These are phyloP conservation scores for Metaphire vulgaris DNA, from an alignment of 1,140 invertebrate species.

Conservation along the genomic window DNA sequence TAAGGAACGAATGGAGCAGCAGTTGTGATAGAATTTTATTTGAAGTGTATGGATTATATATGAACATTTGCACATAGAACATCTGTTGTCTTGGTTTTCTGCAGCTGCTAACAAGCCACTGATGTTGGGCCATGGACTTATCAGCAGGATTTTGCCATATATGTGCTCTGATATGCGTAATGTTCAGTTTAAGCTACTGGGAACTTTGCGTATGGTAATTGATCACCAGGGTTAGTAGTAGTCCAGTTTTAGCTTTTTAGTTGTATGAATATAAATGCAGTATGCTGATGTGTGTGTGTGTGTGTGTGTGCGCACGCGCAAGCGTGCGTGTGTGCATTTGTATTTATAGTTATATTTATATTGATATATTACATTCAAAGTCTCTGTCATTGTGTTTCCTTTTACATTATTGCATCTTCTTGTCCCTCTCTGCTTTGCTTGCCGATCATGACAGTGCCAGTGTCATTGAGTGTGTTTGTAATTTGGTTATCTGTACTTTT, in stretches of 20 bases:
- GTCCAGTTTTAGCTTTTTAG: not conserved
- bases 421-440: no score
- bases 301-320: not conserved
- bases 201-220: slow-evolving; percentile 75
- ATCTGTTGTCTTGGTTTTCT: slow-evolving; percentile 30
- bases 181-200: slow-evolving; percentile 78
- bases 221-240: slow-evolving; percentile 63
- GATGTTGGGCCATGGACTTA: slow-evolving; percentile 63
- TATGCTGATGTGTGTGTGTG: not conserved
- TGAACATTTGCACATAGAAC: no score
- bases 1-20: no score
- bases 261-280: not conserved
- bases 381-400: no score
- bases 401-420: no score
- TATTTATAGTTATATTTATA: not conserved
- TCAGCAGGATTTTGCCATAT: slow-evolving; percentile 67
- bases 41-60: no score
- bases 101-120: slow-evolving; percentile 64
- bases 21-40: no score
- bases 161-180: slow-evolving; percentile 66
- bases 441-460: no score
- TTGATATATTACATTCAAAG: no score
- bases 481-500: no score
- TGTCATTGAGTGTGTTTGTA: no score
- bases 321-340: not conserved